Conservation (phyloP, 2,113 vertebrate species). For the Lagopus muta region DNA sequence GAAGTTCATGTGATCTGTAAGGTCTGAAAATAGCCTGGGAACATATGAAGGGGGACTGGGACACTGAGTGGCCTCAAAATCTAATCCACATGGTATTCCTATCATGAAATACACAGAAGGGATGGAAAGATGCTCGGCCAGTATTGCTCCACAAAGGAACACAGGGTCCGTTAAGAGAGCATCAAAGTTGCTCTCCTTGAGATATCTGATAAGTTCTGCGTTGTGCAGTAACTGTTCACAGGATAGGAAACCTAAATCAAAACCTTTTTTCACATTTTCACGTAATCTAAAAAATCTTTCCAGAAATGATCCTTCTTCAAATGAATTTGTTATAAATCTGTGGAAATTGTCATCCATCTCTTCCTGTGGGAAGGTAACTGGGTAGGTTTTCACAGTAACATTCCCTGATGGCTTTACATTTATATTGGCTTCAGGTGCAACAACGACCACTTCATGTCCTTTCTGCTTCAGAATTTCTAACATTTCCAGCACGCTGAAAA, state of each 20-base stretch:
- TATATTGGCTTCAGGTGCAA: constrained; percentile 74
- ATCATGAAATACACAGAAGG: constrained; percentile 78
- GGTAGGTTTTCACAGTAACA: constrained; percentile 71
- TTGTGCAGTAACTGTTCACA: constrained; percentile 75
- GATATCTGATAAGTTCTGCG: constrained; percentile 71
- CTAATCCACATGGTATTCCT: constrained; percentile 79
- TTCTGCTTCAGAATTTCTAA: constrained; percentile 71
- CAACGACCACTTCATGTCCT: constrained; percentile 80
- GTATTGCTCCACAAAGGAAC: constrained; percentile 82
- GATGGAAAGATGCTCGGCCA: constrained; percentile 81
- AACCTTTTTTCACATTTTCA: too few species aligned
- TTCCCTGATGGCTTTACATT: constrained; percentile 71
- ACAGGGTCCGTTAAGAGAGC: constrained; percentile 84
- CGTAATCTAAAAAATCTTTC: constrained; percentile 40
- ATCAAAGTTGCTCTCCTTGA: constrained; percentile 75
- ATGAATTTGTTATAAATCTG: neutral
- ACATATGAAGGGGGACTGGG: constrained; percentile 82
- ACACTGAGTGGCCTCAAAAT: constrained; percentile 74
- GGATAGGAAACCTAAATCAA: too few species aligned
- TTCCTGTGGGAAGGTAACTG: constrained; percentile 58
- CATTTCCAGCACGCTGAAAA: constrained; percentile 79
- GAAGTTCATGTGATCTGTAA: too few species aligned
- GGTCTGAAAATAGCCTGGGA: too few species aligned
- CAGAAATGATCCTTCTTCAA: constrained; percentile 59
- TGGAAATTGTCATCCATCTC: neutral